Conservation (phyloP, 1,140 invertebrate species). For the Notospermus geniculatus region DNA sequence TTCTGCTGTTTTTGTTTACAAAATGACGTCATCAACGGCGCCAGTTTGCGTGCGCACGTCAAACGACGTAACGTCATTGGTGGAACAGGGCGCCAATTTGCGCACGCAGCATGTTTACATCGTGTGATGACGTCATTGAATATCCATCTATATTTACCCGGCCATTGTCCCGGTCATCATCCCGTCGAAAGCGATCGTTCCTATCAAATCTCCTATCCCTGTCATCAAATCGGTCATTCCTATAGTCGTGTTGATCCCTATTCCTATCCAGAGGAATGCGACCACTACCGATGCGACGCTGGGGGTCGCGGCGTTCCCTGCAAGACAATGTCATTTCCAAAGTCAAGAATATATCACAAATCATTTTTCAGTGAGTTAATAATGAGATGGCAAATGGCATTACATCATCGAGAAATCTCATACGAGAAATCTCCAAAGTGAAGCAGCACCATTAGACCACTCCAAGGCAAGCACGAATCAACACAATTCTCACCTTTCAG, state of each 20-base stretch:
- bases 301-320: constrained; percentile 32
- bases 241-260: constrained; percentile 55
- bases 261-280: constrained; percentile 70
- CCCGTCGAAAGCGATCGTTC: constrained; percentile 2
- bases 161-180: constrained; percentile 21
- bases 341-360: constrained; percentile 18
- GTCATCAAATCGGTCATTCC: constrained; percentile 33
- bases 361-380: neutral
- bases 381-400: neutral
- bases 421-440: too few relatives aligned
- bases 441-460: too few relatives aligned
- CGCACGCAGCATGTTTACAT: too few relatives aligned
- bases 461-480: too few relatives aligned
- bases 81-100: too few relatives aligned
- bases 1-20: too few relatives aligned
- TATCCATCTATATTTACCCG: neutral
- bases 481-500: constrained; percentile 20
- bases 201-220: constrained; percentile 29
- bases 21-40: too few relatives aligned
- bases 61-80: too few relatives aligned
- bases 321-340: constrained; percentile 11
- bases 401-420: too few relatives aligned
- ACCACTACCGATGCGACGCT: constrained; percentile 73
- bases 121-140: too few relatives aligned
- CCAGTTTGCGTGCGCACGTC: too few relatives aligned